Conservation (phyloP, 2,113 vertebrate species). For the Zosterops borbonicus region DNA sequence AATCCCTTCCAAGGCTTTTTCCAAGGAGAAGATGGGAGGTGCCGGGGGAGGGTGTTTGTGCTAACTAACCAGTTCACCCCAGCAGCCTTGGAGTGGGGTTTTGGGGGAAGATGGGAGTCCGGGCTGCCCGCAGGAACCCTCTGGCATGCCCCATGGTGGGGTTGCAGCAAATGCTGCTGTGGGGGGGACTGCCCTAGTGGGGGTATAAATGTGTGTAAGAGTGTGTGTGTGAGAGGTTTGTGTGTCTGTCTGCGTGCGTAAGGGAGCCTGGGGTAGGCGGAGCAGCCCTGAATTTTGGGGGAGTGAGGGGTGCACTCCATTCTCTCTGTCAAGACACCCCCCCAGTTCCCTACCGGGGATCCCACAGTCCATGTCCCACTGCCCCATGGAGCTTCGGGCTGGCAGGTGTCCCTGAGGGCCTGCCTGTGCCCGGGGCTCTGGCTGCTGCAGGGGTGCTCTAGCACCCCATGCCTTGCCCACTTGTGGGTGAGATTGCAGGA, state of each 20-base stretch:
- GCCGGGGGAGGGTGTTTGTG: not conserved
- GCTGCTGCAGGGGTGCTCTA: not conserved
- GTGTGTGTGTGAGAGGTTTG: not conserved
- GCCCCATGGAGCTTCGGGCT: not conserved
- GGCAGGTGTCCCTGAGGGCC: not conserved
- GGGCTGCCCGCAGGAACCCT: not conserved
- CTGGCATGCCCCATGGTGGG: not conserved
- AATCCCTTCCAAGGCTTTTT: slow-evolving; percentile 42
- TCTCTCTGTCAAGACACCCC: accelerated
- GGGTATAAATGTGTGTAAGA: not conserved
- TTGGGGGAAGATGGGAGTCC: not conserved
- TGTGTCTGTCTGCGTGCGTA: not conserved
- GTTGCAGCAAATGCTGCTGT: not conserved
- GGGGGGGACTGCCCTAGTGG: not conserved
- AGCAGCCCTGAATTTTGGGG: not conserved
- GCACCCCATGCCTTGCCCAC: not conserved
- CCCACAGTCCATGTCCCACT: accelerated
- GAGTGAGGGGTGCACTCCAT: not conserved
- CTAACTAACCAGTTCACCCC: slow-evolving; percentile 31
- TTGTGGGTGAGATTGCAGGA: not conserved
- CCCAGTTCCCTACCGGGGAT: not conserved
- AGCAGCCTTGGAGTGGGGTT: not conserved
- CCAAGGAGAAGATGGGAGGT: slow-evolving; percentile 8
- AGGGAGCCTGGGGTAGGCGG: not conserved
- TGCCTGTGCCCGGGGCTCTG: not conserved